phyloP scores from a whole-genome alignment of 2,113 vertebrate genomes.

The Atherinomorus stipes region DNA sequence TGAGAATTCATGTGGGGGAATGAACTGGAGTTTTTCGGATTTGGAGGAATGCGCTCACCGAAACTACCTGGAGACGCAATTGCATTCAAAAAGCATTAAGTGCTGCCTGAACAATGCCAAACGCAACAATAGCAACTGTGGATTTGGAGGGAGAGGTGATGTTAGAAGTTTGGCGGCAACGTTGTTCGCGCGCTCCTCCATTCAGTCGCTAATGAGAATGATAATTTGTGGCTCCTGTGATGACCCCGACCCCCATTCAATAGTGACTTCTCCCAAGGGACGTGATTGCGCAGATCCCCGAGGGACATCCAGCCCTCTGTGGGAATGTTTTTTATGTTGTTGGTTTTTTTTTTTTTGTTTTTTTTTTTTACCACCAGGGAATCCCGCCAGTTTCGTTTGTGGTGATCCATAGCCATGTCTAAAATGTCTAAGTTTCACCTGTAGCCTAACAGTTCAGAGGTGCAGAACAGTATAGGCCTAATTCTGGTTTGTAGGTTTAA shows the following conservation, averaged over 20 bases:
- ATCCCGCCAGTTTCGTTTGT: conserved; percentile 63
- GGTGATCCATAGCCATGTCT: background rate
- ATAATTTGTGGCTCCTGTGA: conserved; percentile 81
- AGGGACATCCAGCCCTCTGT: conserved; percentile 69
- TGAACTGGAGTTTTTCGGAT: background rate
- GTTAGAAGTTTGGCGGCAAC: conserved; percentile 61
- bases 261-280: conserved; percentile 80
- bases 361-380: background rate
- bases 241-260: conserved; percentile 81
- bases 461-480: background rate
- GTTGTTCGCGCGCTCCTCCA: conserved; percentile 58
- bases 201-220: conserved; percentile 82
- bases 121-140: conserved; percentile 30
- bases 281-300: conserved; percentile 74
- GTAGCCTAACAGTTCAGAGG: background rate
- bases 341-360: too few relatives aligned
- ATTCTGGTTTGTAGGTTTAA: background rate
- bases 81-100: conserved; percentile 17
- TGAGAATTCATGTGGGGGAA: background rate
- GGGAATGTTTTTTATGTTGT: conserved; percentile 79
- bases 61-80: background rate
- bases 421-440: background rate
- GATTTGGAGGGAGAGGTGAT: conserved; percentile 71
- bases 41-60: background rate
- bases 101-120: conserved; percentile 8